Evolutionary conservation across 2,797 vertebrate genomes (phyloP), one percentile per base, ranked within the genome.

Genomic region (Pygocentrus nattereri): DNA sequence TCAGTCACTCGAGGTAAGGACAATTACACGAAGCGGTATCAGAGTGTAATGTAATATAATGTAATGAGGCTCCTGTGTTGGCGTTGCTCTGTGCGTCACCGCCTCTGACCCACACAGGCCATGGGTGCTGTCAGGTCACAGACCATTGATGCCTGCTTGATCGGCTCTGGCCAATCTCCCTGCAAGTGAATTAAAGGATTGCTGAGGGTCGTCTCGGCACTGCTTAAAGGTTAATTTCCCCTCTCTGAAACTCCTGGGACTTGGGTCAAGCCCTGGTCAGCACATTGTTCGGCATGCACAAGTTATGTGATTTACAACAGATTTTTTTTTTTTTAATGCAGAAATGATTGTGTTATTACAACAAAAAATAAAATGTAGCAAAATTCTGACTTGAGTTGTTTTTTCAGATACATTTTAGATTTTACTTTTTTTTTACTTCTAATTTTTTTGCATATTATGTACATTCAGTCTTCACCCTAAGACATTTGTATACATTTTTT

Each of bases 181-280:
- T 79, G 64, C 85, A 89, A 91, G 87, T 90, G 86, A 84, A 90
- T 92, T 89, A 92, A 89, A 87, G 92, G 88, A 90, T 90, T 90
- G 85, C 30, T 27, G 74, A 82, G 78, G 85, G 82, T 75, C 80
- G 50, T 72, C 74, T 74, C 81, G 50, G 61, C 78, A 68, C 23
- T 12, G 54, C 75, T 77, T 52, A 78, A 83, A 90, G 83, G 84
- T 85, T 71, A 56, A 47, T 47, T 67, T 73, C 56, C 59, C 41
- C 38, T 76, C 11, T 67, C 65, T 74, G 79, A 49, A 49, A 65
- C 82, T 80, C 18, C 31, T 12, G 5, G 25, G 25, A 16, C 50
- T 31, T n/a, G 4, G 67, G 67, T 47, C 67, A 30, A 27, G 47
- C 5, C 41, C n/a, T 58, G 52, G 31, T 38, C 71, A 54, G 27